Evolutionary conservation across 2,113 vertebrate genomes (phyloP).

Genomic region (Psammodynastes pulverulentus): DNA sequence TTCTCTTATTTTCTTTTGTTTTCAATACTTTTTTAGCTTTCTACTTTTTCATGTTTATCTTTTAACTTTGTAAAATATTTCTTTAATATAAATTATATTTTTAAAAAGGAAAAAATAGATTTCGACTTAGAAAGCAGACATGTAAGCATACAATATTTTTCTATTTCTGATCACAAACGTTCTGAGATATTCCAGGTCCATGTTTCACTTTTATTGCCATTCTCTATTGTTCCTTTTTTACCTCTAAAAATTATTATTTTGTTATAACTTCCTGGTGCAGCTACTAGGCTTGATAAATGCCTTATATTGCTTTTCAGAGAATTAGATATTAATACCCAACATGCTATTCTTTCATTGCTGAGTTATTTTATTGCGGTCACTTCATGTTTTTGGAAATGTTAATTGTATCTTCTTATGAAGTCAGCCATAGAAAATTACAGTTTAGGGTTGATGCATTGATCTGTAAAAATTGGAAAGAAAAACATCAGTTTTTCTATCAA

Average conservation of each 20-base stretch:
- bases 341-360: neutral
- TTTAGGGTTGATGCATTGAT: neutral
- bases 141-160: neutral
- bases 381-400: neutral
- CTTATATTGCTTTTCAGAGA: neutral
- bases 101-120: neutral
- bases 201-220: neutral
- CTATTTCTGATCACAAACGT: conserved; percentile 24
- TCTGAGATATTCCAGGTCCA: neutral
- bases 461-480: neutral
- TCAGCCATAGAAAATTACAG: neutral
- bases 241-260: neutral
- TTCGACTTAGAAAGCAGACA: neutral
- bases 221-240: conserved; percentile 20
- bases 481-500: neutral
- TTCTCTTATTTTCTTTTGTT: neutral
- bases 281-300: neutral
- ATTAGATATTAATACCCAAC: neutral
- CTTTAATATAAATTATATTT: neutral
- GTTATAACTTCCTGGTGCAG: conserved; percentile 7
- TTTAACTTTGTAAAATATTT: neutral
- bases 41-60: neutral
- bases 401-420: neutral
- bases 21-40: neutral
- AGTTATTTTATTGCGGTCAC: neutral